These are phyloP conservation scores for Napeogenes sylphis DNA, from an alignment of 2,888 invertebrate genomes.

Conservation along the genomic window DNA sequence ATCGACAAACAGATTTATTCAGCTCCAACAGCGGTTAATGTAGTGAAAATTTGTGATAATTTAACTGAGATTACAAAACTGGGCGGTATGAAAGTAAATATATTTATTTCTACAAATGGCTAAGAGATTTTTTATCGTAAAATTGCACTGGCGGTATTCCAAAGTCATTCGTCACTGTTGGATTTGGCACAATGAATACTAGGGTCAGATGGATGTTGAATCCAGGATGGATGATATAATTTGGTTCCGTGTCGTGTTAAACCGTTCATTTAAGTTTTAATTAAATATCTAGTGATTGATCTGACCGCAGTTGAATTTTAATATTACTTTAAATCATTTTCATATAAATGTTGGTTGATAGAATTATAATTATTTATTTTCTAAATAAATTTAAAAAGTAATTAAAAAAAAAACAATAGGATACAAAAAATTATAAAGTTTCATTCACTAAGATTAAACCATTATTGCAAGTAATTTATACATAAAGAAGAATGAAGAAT, in stretches of 20 bases:
- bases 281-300: neutral
- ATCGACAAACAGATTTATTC: too few species aligned
- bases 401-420: too few species aligned
- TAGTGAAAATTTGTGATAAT: constrained; percentile 7
- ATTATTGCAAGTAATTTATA: too few species aligned
- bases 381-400: too few species aligned
- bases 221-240: constrained; percentile 8
- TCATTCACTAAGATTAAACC: too few species aligned
- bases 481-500: too few species aligned
- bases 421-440: too few species aligned
- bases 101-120: constrained; percentile 31
- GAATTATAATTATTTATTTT: too few species aligned
- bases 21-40: neutral
- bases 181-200: constrained; percentile 26
- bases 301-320: neutral
- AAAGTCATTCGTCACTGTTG: constrained; percentile 46
- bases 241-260: neutral
- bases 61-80: constrained; percentile 10
- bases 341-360: neutral
- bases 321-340: neutral
- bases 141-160: constrained; percentile 54
- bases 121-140: constrained; percentile 46
- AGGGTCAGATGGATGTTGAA: constrained; percentile 3
- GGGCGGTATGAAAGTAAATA: constrained; percentile 27
- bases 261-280: neutral